Evolutionary conservation across 2,113 vertebrate species (phyloP), one percentile per base, ranked within the genome.

Genomic region (Sinocyclocheilus anshuiensis): DNA sequence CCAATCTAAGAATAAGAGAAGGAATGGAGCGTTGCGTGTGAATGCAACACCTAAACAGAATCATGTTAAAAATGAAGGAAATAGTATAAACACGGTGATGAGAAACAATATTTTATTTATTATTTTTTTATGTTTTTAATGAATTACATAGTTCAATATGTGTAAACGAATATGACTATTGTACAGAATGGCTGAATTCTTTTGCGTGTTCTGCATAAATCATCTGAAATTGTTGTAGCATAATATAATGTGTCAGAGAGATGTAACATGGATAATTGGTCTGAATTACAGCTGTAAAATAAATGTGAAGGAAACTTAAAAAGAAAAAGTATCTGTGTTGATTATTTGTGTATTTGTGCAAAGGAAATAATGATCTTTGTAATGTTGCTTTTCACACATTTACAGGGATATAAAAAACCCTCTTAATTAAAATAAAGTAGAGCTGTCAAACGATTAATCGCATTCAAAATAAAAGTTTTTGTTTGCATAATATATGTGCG

Each of bases 281-380:
- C 94, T 90, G 93, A 96, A 94, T 93, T 95, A 93, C 93, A 95
- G 95, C 96, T 97, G 96, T 96, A 96, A 96, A 98, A 97, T 98
- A 97, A 98, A 98, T 95, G 95, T 97, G 96, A 96, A 95, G 95
- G 94, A 95, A 91, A 95, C 95, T 93, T 92, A 94, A 45, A 45
- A 42, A 29, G 87, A 93, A 93, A 87, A 84, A 6, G 6, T 22
- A 22, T n/a, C 50, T 75, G 7, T 36, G 29, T 77, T 76, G 16
- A 55, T 20, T 50, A 29, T 77, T 4, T 71, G 71, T 85, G 24
- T 67, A 20, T 18, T 24, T 67, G 39, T 77, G 48, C 75, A 26
- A 53, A 77, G 42, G n/a, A 48, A 29, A 18, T 12, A 13, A 76
- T 77, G 22, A 26, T 9, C n/a, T 26, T 6, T 16, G 0, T 36